Percentiles rank a stretch among this genome's conserved stretches.
Evolutionary conservation across 2,113 vertebrate genomes (phyloP).

Genomic region (Cynoglossus semilaevis): DNA sequence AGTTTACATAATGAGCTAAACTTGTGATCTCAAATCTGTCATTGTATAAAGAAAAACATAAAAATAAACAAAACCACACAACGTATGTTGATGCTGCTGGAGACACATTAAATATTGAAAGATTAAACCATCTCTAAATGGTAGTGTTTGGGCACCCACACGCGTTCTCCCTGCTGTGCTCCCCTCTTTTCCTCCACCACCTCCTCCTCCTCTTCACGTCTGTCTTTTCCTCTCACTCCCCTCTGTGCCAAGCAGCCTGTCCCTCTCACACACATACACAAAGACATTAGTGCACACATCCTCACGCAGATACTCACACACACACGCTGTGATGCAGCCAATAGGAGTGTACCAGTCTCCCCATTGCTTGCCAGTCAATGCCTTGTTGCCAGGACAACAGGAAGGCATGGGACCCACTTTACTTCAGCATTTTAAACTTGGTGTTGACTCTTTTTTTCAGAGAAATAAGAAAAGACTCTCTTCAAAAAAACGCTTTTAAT

Average conservation of each 20-base stretch:
- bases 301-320: constrained; percentile 30
- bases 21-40: constrained; percentile 24
- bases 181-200: constrained; percentile 33
- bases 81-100: constrained; percentile 28
- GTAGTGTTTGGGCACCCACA: constrained; percentile 60
- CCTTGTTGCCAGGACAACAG: constrained; percentile 81
- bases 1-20: constrained; percentile 23
- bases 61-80: constrained; percentile 22
- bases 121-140: constrained; percentile 56
- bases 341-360: constrained; percentile 75
- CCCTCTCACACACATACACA: constrained; percentile 53
- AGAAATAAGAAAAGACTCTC: constrained; percentile 57
- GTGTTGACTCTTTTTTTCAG: constrained; percentile 66
- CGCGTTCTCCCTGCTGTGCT: constrained; percentile 54
- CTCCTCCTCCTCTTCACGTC: constrained; percentile 57
- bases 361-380: constrained; percentile 80
- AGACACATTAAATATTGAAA: constrained; percentile 62
- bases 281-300: constrained; percentile 5
- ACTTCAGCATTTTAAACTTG: constrained; percentile 75
- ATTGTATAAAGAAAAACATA: constrained; percentile 20
- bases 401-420: constrained; percentile 79
- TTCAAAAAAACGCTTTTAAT: constrained; percentile 38
- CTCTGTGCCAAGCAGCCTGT: constrained; percentile 68
- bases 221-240: constrained; percentile 69
- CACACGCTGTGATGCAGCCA: constrained; percentile 61